A percentile compares a stretch with the other conserved stretches of the same genome.
Conservation (phyloP, 2,113 vertebrate genomes). For the Willisornis vidua region DNA sequence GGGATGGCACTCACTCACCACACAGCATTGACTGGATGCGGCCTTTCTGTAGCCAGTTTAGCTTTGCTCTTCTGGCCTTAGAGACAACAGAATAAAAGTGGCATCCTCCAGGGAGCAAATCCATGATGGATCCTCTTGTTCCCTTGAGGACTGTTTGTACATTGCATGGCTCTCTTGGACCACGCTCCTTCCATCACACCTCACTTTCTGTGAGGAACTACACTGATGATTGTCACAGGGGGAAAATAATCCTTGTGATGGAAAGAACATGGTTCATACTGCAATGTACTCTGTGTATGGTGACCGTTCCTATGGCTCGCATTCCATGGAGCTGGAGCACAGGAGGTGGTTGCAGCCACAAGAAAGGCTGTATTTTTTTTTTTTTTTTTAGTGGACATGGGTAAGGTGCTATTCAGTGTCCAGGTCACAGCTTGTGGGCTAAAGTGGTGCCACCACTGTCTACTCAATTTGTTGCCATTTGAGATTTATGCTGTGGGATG, state of each 20-base stretch:
- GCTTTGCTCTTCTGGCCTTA: neutral
- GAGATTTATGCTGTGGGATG: neutral
- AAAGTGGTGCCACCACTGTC: too few species aligned
- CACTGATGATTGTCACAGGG: neutral
- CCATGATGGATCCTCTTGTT: neutral
- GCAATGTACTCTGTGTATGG: neutral
- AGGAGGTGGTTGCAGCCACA: neutral
- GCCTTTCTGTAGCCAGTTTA: neutral
- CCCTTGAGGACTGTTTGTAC: neutral
- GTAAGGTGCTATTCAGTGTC: neutral
- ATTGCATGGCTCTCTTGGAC: neutral
- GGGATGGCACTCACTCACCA: neutral
- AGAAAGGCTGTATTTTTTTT: neutral
- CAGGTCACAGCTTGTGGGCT: neutral
- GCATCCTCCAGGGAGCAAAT: neutral
- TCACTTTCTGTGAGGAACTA: neutral
- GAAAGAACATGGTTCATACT: neutral
- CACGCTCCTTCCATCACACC: neutral
- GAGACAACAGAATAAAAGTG: neutral
- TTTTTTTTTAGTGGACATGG: neutral
- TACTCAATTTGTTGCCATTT: neutral
- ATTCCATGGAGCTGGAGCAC: neutral
- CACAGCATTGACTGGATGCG: rapidly evolving
- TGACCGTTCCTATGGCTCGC: rapidly evolving
- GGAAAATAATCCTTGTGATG: neutral